Evolutionary conservation across 2,797 vertebrate genomes (phyloP).

Genomic region (Cyprinella venusta): DNA sequence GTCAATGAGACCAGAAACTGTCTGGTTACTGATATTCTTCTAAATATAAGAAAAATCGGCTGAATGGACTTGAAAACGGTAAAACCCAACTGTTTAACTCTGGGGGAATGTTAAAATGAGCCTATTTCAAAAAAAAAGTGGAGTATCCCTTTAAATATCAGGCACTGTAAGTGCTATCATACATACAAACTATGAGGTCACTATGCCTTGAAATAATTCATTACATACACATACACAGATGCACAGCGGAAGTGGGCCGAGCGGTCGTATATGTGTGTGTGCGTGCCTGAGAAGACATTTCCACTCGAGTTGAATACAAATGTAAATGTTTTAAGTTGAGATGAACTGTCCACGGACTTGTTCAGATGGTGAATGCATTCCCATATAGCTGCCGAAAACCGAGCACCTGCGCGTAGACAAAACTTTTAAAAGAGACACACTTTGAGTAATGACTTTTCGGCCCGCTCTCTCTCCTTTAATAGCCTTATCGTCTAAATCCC

Average conservation of each 20-base stretch:
- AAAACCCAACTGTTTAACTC: no score
- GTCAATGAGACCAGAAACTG: no score
- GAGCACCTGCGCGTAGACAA: conserved; percentile 22
- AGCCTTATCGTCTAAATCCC: conserved; percentile 40
- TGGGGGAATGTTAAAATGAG: no score
- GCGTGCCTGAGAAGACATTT: neutral
- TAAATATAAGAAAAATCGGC: no score
- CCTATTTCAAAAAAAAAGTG: no score
- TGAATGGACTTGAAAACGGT: no score
- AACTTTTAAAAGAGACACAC: conserved; percentile 18
- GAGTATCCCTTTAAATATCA: conserved; percentile 24
- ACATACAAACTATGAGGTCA: conserved; percentile 50
- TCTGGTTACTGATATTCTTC: no score
- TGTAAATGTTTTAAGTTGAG: neutral
- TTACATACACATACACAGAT: conserved; percentile 29
- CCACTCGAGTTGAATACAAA: conserved; percentile 2
- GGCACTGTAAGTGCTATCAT: conserved; percentile 41
- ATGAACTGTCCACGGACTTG: conserved; percentile 13
- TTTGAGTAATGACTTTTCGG: conserved; percentile 41
- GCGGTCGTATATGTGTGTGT: conserved; percentile 16
- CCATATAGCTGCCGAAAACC: neutral
- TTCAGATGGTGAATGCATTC: neutral
- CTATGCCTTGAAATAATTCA: conserved; percentile 39
- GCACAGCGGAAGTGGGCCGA: neutral
- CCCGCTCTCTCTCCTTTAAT: conserved; percentile 36